Percentiles rank a stretch among this genome's conserved stretches.
phyloP scores from a whole-genome alignment of 2,888 invertebrate species.

The Leptarthrus brevirostris region DNA sequence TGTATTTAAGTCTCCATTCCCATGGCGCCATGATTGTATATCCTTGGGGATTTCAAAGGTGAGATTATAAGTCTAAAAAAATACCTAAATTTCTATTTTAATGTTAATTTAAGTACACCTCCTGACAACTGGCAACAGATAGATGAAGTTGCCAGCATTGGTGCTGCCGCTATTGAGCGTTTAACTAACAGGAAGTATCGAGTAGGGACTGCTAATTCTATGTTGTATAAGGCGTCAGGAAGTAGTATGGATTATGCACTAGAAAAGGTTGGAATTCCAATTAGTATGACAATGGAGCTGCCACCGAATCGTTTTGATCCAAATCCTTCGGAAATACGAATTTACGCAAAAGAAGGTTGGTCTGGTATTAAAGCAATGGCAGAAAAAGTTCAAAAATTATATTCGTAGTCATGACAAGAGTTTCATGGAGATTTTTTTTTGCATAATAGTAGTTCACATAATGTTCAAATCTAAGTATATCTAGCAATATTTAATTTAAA shows the following conservation, averaged over 20 bases:
- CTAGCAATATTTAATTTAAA: too few species aligned
- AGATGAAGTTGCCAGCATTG: conserved; percentile 63
- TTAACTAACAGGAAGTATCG: conserved; percentile 63
- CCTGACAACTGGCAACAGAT: conserved; percentile 67
- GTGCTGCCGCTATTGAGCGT: conserved; percentile 63
- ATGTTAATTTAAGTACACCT: too few species aligned
- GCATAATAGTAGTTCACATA: too few species aligned
- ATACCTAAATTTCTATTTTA: too few species aligned
- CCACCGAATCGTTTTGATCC: conserved; percentile 73
- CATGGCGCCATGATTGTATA: conserved; percentile 75
- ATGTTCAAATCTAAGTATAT: too few species aligned
- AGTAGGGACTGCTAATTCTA: conserved; percentile 68
- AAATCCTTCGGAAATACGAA: conserved; percentile 69
- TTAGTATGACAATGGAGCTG: conserved; percentile 75
- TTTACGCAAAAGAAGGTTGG: conserved; percentile 73
- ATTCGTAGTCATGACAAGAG: too few species aligned
- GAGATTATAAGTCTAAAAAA: conserved; percentile 54
- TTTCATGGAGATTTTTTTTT: too few species aligned
- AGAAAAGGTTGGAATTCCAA: conserved; percentile 69
- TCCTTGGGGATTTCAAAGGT: conserved; percentile 72
- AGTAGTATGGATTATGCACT: conserved; percentile 76
- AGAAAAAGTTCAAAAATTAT: conserved; percentile 57
- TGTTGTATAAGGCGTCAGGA: conserved; percentile 70
- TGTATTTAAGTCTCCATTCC: conserved; percentile 78
- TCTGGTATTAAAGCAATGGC: conserved; percentile 64